A percentile compares a stretch with the other conserved stretches of the same genome.
These are phyloP conservation scores for Antedon mediterranea DNA, from an alignment of 53 echinoderm and acorn worm species.

Conservation along the genomic window DNA sequence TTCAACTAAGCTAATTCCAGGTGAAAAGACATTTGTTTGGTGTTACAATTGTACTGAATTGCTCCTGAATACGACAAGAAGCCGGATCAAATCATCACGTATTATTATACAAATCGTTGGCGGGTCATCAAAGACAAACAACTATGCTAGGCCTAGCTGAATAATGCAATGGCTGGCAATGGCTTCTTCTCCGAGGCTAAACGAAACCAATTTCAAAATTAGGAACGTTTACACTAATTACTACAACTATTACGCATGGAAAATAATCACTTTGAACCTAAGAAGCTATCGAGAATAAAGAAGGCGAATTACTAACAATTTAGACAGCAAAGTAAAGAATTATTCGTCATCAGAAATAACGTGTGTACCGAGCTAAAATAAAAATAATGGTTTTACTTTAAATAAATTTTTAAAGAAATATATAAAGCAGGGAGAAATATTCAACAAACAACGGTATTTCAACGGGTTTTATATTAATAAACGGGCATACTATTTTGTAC, in stretches of 20 bases:
- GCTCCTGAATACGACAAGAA: background rate
- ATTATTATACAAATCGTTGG: background rate
- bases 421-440: no score
- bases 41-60: background rate
- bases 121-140: background rate
- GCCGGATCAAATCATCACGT: background rate
- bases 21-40: background rate
- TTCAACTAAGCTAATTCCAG: background rate
- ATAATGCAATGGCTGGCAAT: background rate
- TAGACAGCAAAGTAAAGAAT: no score
- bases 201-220: background rate
- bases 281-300: no score
- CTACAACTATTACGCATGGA: background rate
- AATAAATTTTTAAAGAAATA: no score
- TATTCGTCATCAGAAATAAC: no score
- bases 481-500: no score
- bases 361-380: no score
- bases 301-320: no score
- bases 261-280: background rate
- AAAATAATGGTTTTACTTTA: no score
- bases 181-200: background rate
- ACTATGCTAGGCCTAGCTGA: background rate
- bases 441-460: no score
- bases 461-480: no score
- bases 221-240: background rate